Base-by-base conservation (phyloP, 1,140 invertebrate genomes). In the Lucilia sericata region DNA sequence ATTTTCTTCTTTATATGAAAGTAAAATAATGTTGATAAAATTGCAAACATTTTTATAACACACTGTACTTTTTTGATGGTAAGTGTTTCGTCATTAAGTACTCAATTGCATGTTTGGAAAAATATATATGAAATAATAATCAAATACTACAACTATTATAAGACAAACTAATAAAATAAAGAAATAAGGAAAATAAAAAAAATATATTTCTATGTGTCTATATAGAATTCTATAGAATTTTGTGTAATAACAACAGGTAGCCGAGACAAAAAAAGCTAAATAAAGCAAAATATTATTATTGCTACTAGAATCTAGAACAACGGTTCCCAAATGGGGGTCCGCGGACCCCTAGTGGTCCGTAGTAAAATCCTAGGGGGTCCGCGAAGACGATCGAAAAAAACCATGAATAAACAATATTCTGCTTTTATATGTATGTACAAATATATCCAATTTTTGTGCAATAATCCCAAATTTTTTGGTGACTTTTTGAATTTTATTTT, bases 41-140 rank as follows among this genome's bases (percentile, higher is more conserved):
- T 2, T 30, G 1, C 1, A 42, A 42, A 42, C 0, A 60, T n/a
- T 60, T 14, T 0, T n/a, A n/a, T n/a, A 14, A 60, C 55, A 60
- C 14, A 60, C 55, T 42, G 42, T 42, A 42, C 42, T 42, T 42
- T 42, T 42, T 42, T 30, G 25, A 30, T 30, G 1, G 42, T 42
- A 42, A 8, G 2, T 42, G 42, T 70, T 25, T 70, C 19, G 9
- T 25, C 65, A 70, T 25, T 70, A 70, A 70, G 19, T 70, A 70
- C n/a, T 21, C 65, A n/a, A 70, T 70, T 70, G 65, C 65, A 70
- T 70, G 65, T 70, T 70, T 70, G 65, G 42, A 70, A 70, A 70
- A 70, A 3, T 30, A 2, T 70, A 70, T 70, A 25, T 70, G 19
- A 25, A 60, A 60, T 60, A 60, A 60, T 60, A 14, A 60, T 60